phyloP scores from a whole-genome alignment of 2,113 vertebrate genomes.

The Vanacampus margaritifer region DNA sequence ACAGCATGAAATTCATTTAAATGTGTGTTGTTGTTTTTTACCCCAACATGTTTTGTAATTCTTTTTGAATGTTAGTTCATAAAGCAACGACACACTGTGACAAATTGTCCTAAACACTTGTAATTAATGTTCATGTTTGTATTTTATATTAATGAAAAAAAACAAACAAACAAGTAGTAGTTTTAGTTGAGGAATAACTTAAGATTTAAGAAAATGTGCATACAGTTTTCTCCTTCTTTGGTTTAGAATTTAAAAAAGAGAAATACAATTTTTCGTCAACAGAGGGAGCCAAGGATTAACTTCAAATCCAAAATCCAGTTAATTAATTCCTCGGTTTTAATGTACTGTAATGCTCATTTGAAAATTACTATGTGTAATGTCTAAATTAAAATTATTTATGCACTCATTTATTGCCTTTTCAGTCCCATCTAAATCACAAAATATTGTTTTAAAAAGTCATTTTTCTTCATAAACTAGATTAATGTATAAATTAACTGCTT shows the following conservation, averaged over 20 bases:
- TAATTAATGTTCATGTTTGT: background rate
- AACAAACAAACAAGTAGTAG: background rate
- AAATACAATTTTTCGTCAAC: background rate
- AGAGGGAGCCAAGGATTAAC: background rate
- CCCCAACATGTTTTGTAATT: background rate
- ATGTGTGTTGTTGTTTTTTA: background rate
- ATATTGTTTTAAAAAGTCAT: too few relatives aligned
- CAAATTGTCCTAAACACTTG: background rate
- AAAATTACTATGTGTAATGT: too few relatives aligned
- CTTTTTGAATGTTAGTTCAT: background rate
- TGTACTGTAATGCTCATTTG: too few relatives aligned
- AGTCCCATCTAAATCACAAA: too few relatives aligned
- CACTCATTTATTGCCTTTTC: too few relatives aligned
- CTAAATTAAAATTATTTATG: too few relatives aligned
- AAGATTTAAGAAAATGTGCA: background rate
- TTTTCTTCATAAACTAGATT: too few relatives aligned
- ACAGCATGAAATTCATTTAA: background rate
- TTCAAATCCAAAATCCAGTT: background rate
- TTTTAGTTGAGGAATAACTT: background rate
- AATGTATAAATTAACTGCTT: too few relatives aligned
- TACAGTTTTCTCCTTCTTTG: background rate
- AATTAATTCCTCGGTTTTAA: background rate
- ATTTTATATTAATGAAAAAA: background rate
- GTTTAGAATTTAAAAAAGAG: background rate
- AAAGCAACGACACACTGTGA: background rate